Evolutionary conservation across 2,888 invertebrate species (phyloP).

Genomic region (Slavum lentiscoides): DNA sequence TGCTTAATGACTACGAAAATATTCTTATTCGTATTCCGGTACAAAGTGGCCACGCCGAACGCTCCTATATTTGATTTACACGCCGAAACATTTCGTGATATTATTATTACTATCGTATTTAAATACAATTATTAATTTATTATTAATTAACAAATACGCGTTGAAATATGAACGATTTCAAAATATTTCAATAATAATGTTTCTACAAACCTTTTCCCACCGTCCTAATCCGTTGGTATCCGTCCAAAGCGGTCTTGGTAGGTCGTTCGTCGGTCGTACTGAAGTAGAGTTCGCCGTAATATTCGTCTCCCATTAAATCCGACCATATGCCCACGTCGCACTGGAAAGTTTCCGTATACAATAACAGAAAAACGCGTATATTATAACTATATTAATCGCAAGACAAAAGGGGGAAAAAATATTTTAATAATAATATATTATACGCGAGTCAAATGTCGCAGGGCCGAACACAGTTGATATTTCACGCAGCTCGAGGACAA

Average conservation of each 20-base stretch:
- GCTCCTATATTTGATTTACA: slow-evolving; percentile 60
- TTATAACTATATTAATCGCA: not conserved
- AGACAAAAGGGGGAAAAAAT: not conserved
- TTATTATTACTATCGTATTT: too few species aligned
- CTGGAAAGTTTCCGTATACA: not conserved
- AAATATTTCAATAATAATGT: too few species aligned
- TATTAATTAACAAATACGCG: too few species aligned
- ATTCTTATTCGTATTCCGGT: slow-evolving; percentile 67
- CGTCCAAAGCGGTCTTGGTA: slow-evolving; percentile 55
- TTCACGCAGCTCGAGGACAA: slow-evolving; percentile 33
- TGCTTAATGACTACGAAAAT: slow-evolving; percentile 74
- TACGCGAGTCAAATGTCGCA: slow-evolving; percentile 34
- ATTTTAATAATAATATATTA: not conserved
- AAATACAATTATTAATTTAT: too few species aligned
- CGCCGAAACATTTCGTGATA: not conserved
- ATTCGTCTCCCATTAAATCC: slow-evolving; percentile 43
- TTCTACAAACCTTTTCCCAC: slow-evolving; percentile 66
- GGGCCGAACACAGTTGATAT: slow-evolving; percentile 27
- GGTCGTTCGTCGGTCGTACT: not conserved
- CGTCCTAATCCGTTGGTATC: slow-evolving; percentile 67
- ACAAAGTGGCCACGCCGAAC: slow-evolving; percentile 73
- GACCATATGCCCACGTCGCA: slow-evolving; percentile 43
- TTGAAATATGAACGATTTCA: too few species aligned
- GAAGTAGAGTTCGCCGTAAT: slow-evolving; percentile 43
- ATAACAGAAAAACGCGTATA: too few species aligned